Conservation (phyloP, 2,888 invertebrate genomes). For the Megaustenia siamemsis region DNA sequence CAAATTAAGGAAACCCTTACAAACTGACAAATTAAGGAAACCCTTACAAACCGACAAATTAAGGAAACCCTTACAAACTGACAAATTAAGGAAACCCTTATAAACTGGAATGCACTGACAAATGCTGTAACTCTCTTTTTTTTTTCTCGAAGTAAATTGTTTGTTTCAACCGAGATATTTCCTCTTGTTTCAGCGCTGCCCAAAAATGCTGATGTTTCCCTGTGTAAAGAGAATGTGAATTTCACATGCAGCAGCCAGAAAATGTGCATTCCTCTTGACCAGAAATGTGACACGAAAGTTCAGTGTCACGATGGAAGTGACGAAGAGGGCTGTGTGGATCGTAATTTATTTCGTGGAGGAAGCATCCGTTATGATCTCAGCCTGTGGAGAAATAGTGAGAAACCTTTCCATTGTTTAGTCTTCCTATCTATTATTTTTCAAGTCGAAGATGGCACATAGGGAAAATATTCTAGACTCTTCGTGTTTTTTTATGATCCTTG, state of each 20-base stretch:
- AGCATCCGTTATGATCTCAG: slow-evolving; percentile 22
- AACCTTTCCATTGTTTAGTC: neutral
- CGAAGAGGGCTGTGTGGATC: slow-evolving; percentile 61
- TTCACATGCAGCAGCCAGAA: slow-evolving; percentile 66
- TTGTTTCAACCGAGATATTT: no score
- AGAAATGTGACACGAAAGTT: slow-evolving; percentile 65
- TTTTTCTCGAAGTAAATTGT: no score
- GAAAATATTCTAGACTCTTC: no score
- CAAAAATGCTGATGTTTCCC: slow-evolving; percentile 32
- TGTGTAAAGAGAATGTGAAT: slow-evolving; percentile 17
- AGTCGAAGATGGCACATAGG: no score
- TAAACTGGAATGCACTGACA: no score
- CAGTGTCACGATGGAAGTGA: slow-evolving; percentile 72
- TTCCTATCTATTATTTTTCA: neutral
- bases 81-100: no score
- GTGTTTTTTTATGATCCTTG: no score
- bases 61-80: no score
- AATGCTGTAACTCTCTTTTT: no score
- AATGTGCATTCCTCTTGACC: slow-evolving; percentile 62
- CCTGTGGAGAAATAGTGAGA: slow-evolving; percentile 23
- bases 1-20: no score
- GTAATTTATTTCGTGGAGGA: neutral
- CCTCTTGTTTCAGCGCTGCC: slow-evolving; percentile 46
- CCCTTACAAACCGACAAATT: no score
- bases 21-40: no score